These are phyloP conservation scores for Agrochola litura DNA, from an alignment of 2,888 invertebrate species.

Conservation along the genomic window DNA sequence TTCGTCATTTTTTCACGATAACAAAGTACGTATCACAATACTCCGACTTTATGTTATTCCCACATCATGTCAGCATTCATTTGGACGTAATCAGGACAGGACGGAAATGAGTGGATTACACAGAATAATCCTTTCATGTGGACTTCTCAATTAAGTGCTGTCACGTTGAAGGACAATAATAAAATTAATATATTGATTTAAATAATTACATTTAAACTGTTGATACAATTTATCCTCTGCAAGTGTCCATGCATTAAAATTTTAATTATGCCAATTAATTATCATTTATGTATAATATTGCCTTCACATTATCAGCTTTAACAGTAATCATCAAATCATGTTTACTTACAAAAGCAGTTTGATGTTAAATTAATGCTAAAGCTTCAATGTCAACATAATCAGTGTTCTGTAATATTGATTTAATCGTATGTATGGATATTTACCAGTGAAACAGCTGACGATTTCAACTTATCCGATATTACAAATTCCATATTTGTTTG, in stretches of 20 bases:
- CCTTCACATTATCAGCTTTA: constrained; percentile 8
- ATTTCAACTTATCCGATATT: constrained; percentile 18
- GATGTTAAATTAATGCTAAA: constrained; percentile 24
- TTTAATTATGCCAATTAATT: constrained; percentile 13
- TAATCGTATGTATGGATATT: constrained; percentile 22
- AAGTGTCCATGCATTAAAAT: constrained; percentile 8
- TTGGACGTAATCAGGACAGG: constrained; percentile 44
- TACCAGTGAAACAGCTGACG: constrained; percentile 3
- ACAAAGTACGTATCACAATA: constrained; percentile 1
- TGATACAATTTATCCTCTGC: constrained; percentile 13
- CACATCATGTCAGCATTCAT: constrained; percentile 48
- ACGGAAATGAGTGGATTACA: constrained; percentile 52
- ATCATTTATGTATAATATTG: background rate
- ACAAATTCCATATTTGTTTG: constrained; percentile 8
- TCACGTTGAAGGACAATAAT: constrained; percentile 39
- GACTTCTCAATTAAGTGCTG: constrained; percentile 53
- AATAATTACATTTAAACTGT: constrained; percentile 13
- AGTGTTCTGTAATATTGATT: constrained; percentile 31
- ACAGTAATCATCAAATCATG: background rate
- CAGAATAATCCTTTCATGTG: constrained; percentile 43
- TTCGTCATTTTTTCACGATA: background rate
- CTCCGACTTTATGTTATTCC: constrained; percentile 24
- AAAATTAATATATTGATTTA: constrained; percentile 4
- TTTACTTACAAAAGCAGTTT: constrained; percentile 10
- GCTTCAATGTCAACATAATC: constrained; percentile 28